Percentiles rank a stretch among this genome's conserved stretches.
phyloP scores from a whole-genome alignment of 2,113 vertebrate species.

The Hypocryptadius cinnamomeus region DNA sequence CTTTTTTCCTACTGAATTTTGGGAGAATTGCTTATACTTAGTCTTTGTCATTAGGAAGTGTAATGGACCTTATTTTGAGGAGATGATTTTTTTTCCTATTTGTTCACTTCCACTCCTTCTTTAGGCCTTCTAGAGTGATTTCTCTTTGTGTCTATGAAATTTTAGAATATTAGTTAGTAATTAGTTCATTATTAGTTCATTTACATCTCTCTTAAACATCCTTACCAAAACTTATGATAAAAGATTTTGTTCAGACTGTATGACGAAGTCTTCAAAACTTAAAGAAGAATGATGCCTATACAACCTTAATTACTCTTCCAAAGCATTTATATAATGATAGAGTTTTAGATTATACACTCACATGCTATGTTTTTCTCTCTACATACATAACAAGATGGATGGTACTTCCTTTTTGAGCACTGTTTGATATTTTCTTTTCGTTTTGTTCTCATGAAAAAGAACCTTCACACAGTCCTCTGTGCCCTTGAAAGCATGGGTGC shows the following conservation, averaged over 20 bases:
- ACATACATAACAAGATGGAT: not conserved
- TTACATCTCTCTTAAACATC: not conserved
- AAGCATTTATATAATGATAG: not conserved
- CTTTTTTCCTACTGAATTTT: not conserved
- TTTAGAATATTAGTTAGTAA: not conserved
- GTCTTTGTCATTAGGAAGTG: not conserved
- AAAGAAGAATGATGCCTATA: not conserved
- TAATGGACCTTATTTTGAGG: not conserved
- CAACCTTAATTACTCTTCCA: not conserved
- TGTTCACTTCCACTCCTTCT: not conserved
- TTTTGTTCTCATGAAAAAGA: not conserved
- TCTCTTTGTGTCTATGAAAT: not conserved
- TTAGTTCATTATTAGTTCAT: not conserved
- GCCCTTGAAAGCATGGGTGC: not conserved
- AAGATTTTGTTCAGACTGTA: not conserved
- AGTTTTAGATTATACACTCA: not conserved
- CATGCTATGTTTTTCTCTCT: not conserved
- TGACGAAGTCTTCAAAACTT: not conserved
- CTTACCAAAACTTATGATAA: not conserved
- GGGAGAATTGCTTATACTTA: not conserved
- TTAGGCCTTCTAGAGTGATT: not conserved
- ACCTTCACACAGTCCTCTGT: not conserved
- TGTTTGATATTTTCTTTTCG: constrained; percentile 4
- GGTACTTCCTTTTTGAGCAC: not conserved
- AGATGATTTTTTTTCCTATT: not conserved